These are phyloP conservation scores for Spodoptera litura DNA, from an alignment of 1,140 invertebrate species.

Conservation along the genomic window DNA sequence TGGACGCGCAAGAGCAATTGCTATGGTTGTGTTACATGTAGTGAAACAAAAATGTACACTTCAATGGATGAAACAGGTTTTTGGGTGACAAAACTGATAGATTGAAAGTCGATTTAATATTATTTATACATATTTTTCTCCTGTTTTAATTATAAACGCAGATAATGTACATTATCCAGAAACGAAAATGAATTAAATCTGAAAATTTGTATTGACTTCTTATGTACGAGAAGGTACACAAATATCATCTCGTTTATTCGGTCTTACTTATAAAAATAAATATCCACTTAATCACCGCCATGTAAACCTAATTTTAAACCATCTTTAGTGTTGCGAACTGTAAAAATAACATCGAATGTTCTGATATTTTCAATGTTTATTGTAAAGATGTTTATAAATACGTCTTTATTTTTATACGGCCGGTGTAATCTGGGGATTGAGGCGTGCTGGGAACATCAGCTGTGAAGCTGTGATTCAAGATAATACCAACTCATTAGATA, in stretches of 20 bases:
- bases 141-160: too few relatives aligned
- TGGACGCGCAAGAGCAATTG: constrained; percentile 34
- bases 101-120: too few relatives aligned
- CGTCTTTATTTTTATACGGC: constrained; percentile 7
- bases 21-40: not conserved
- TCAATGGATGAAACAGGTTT: too few relatives aligned
- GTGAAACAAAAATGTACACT: not conserved
- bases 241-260: too few relatives aligned
- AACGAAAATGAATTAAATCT: too few relatives aligned
- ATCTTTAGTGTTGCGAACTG: constrained; percentile 8
- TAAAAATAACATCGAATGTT: constrained; percentile 25
- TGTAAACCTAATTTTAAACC: constrained; percentile 4
- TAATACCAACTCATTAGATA: too few relatives aligned
- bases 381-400: constrained; percentile 15
- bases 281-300: not conserved
- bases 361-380: constrained; percentile 19
- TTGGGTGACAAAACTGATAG: too few relatives aligned
- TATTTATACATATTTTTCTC: too few relatives aligned
- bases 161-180: too few relatives aligned
- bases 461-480: not conserved
- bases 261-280: not conserved
- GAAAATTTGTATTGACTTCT: too few relatives aligned
- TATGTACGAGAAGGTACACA: too few relatives aligned
- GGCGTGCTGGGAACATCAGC: not conserved
- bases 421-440: constrained; percentile 13